Evolutionary conservation across 2,888 invertebrate species (phyloP).

Genomic region (Esperia sulphurella): DNA sequence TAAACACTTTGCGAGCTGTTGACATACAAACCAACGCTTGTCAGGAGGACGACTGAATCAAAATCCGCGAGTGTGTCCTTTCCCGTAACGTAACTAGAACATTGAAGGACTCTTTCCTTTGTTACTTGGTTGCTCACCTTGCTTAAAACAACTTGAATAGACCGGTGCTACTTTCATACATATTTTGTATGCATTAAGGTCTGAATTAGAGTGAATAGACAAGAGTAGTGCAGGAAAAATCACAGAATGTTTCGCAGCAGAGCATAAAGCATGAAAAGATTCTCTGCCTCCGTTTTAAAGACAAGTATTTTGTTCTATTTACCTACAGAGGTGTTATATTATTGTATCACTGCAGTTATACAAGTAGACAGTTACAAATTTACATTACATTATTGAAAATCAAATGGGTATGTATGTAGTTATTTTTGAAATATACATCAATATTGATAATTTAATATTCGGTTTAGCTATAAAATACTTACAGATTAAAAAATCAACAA

Average conservation of each 20-base stretch:
- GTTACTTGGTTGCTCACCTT: slow-evolving; percentile 67
- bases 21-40: slow-evolving; percentile 36
- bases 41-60: slow-evolving; percentile 57
- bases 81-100: slow-evolving; percentile 37
- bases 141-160: slow-evolving; percentile 19
- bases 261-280: slow-evolving; percentile 70
- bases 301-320: slow-evolving; percentile 15
- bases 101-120: slow-evolving; percentile 70
- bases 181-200: slow-evolving; percentile 2
- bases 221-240: slow-evolving; percentile 45
- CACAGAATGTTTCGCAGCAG: slow-evolving; percentile 55
- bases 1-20: slow-evolving; percentile 18
- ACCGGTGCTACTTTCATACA: slow-evolving; percentile 9
- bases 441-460: no score
- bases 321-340: no score
- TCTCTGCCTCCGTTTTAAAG: slow-evolving; percentile 26
- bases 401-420: no score
- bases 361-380: no score
- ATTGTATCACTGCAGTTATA: no score
- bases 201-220: slow-evolving; percentile 3
- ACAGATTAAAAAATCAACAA: no score
- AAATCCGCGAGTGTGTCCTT: slow-evolving; percentile 59
- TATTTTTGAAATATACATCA: no score
- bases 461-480: no score
- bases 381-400: no score